Evolutionary conservation across 2,113 vertebrate species (phyloP), one percentile per base, ranked within the genome.

Genomic region (Pagrus major): DNA sequence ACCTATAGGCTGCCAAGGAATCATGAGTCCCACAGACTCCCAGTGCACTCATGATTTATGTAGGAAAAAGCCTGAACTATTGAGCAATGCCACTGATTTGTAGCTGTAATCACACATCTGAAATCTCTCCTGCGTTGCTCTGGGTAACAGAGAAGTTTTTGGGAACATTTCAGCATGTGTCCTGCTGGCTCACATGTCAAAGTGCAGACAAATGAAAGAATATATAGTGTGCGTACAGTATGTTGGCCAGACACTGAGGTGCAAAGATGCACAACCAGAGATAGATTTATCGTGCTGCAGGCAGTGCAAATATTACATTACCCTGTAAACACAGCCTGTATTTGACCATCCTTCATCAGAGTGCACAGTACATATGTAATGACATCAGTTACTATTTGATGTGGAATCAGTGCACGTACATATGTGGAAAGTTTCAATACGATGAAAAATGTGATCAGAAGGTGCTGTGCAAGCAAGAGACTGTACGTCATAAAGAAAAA

Each of bases 241-340:
- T 59, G 49, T 71, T 87, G 75, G 72, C 82, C 68, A 63, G 86
- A 82, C 88, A 88, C 64, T 5, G 21, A 86, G 75, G 88, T 25
- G 81, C 79, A 89, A 86, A 79, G 85, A 76, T 84, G 72, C 39
- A 47, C 55, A 81, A 81, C 63, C 44, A 64, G 23, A 51, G 63
- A 33, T 29, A 72, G 82, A 87, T 82, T 90, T 72, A 86, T 76
- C 9, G 35, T 59, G 56, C 65, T 84, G 56, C 74, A 71, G 78
- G 68, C 60, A 89, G 80, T 77, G 84, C 61, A 91, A 91, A 91
- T 76, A 91, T 91, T 51, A 79, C 89, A 91, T 51, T 41, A 23
- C 18, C 70, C 27, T 86, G 89, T 60, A 81, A 90, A 88, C 60
- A 68, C 65, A 39, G 42, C 21, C 23, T 61, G 65, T 80, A 68